Evolutionary conservation across 1,140 invertebrate genomes (phyloP).

Genomic region (Vanessa tameamea): DNA sequence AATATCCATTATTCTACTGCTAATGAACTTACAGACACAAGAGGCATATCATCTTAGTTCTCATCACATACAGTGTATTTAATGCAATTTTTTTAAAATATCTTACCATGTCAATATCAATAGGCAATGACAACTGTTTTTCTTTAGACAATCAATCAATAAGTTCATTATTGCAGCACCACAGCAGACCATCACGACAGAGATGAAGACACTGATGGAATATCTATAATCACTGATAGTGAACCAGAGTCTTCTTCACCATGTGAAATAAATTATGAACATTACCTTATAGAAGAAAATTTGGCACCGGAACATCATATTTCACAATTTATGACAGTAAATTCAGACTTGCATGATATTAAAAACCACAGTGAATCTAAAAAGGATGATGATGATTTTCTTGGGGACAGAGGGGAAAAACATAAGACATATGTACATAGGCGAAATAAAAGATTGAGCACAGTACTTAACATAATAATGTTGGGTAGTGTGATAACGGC

Average conservation of each 20-base stretch:
- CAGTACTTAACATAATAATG: slow-evolving; percentile 74
- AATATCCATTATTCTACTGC: too few relatives aligned
- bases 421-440: slow-evolving; percentile 77
- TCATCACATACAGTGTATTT: too few relatives aligned
- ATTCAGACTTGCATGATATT: slow-evolving; percentile 40
- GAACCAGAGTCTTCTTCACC: slow-evolving; percentile 59
- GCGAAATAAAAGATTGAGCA: slow-evolving; percentile 75
- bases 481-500: slow-evolving; percentile 76
- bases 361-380: slow-evolving; percentile 44
- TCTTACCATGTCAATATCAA: too few relatives aligned
- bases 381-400: slow-evolving; percentile 54
- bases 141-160: too few relatives aligned
- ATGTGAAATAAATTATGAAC: slow-evolving; percentile 48
- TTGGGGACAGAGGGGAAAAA: slow-evolving; percentile 57
- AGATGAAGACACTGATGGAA: slow-evolving; percentile 77
- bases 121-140: too few relatives aligned
- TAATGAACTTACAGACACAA: too few relatives aligned
- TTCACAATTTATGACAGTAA: slow-evolving; percentile 44
- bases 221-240: slow-evolving; percentile 75
- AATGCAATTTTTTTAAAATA: too few relatives aligned
- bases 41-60: too few relatives aligned
- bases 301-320: slow-evolving; percentile 48
- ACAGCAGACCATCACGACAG: slow-evolving; percentile 51
- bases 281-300: slow-evolving; percentile 46
- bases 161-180: slow-evolving; percentile 3